A percentile compares a stretch with the other conserved stretches of the same genome.
Conservation (phyloP, 30 jellyfish, hydroid and myxozoan species). For the Calvadosia cruxmelitensis region DNA sequence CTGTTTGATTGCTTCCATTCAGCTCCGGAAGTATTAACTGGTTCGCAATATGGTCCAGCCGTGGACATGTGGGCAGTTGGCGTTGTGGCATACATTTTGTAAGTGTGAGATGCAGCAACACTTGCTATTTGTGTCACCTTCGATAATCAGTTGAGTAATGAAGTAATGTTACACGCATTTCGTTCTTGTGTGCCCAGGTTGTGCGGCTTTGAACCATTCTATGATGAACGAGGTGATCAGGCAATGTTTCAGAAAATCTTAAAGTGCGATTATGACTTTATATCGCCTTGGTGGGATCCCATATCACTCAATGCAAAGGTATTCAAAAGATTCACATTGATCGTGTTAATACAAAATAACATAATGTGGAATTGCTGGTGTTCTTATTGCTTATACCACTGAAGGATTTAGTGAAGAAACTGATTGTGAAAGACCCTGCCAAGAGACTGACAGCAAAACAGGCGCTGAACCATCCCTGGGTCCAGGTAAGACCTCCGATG, state of each 20-base stretch:
- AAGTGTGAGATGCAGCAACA: too few relatives aligned
- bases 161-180: too few relatives aligned
- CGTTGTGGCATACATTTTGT: conserved; percentile 78
- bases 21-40: conserved; percentile 96
- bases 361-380: too few relatives aligned
- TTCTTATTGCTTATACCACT: not conserved
- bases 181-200: conserved; percentile 25
- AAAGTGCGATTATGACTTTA: conserved; percentile 81
- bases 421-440: conserved; percentile 72
- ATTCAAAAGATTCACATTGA: too few relatives aligned
- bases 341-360: too few relatives aligned
- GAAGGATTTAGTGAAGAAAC: conserved; percentile 71
- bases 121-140: too few relatives aligned
- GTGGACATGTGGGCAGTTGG: conserved; percentile 99
- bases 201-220: conserved; percentile 96
- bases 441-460: conserved; percentile 78
- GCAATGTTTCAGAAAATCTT: conserved; percentile 89
- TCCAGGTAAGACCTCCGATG: conserved; percentile 73
- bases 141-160: too few relatives aligned
- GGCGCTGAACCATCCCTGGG: conserved; percentile 94
- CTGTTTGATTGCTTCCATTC: conserved; percentile 6
- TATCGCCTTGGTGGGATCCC: conserved; percentile 98
- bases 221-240: conserved; percentile 85
- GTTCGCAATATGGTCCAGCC: conserved; percentile 83
- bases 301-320: conserved; percentile 92